Evolutionary conservation across 1,140 invertebrate genomes (phyloP), one percentile per base, ranked within the genome.

Genomic region (Gonioctena quinquepunctata): DNA sequence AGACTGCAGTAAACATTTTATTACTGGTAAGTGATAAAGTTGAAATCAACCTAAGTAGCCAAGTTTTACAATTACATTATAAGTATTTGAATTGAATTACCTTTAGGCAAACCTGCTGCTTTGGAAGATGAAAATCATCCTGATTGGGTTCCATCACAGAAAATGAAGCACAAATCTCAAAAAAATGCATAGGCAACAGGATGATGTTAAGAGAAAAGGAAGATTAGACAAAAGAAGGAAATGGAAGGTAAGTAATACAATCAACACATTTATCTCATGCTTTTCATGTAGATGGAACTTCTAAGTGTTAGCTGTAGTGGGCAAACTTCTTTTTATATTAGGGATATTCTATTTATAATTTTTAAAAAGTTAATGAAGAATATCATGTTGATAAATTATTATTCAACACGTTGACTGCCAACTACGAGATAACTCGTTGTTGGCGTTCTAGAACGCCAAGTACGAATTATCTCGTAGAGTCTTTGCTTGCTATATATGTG

Each of bases 51-150:
- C n/a, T 22, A 22, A n/a, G 25, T 50, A 8, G 8, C 7, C 18
- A 7, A 64, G n/a, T 13, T 4, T 49, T 64, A n/a, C 18, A 11
- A 52, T 23, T 23, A 23, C 13, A 28, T 26, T 18, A n/a, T 25
- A 11, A 7, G 0, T n/a, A 28, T 8, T 54, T 54, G 8, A 18
- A 8, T 7, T 18, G 50, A 18, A 13, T 1, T 18, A 13, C 50
- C 18, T 62, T 28, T 60, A 70, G 69, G 69, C 13, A 66, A 70
- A 50, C 69, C 69, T 59, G 69, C 69, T 23, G 26, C 2, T 59
- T 66, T 67, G n/a, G 50, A 67, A 48, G 69, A 70, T 48, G 27
- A 23, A 18, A 27, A 33, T 50, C 18, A 67, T 67, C 69, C 64
- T 57, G 63, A 70, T 26, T 70, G 69, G 64, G 27, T 70, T 7